Evolutionary conservation across 2,888 invertebrate genomes (phyloP), one percentile per base, ranked within the genome.

Genomic region (Anthoptus insignis): DNA sequence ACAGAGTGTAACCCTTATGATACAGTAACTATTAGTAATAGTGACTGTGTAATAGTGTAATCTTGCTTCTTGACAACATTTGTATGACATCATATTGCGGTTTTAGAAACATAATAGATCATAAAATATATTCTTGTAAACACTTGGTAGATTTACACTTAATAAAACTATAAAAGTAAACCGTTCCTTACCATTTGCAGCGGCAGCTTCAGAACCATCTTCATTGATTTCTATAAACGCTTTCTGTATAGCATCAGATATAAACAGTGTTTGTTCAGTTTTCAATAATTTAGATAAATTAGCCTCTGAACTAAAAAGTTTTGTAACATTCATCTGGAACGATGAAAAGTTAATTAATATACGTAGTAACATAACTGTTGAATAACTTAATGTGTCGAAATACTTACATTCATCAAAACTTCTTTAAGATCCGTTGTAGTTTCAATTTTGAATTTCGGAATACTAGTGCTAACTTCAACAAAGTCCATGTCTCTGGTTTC

Each of bases 201-300:
- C 97, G 52, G 97, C 96, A 1, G 97, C 97, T 83, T 97, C 97
- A 11, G 97, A 96, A 0, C 98, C 98, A 80, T 97, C 96, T 83
- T 98, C 98, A 80, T 97, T 96, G 0, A 98, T 96, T 80, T 97
- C 97, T 76, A 98, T 96, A 77, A 96, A 97, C 3, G 97, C 96
- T 83, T 98, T 98, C 78, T 98, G 98, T 5, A 96, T 80, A 9
- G 96, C 96, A 70, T 95, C 94, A 73, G 94, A 94, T n/a, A 98
- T 94, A 59, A 75, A 86, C 19, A 98, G 81, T 7, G 78, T 78
- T 2, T 81, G 65, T 32, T 73, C 13, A 4, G 45, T 67, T 56
- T 94, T 87, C 16, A 96, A 82, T 54, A 98, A 93, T 16, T 95
- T 95, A 19, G 91, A 84, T 73, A 97, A 94, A 71, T 95, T 89